Evolutionary conservation across 2,797 vertebrate species (phyloP).

Genomic region (Scleropages formosus): DNA sequence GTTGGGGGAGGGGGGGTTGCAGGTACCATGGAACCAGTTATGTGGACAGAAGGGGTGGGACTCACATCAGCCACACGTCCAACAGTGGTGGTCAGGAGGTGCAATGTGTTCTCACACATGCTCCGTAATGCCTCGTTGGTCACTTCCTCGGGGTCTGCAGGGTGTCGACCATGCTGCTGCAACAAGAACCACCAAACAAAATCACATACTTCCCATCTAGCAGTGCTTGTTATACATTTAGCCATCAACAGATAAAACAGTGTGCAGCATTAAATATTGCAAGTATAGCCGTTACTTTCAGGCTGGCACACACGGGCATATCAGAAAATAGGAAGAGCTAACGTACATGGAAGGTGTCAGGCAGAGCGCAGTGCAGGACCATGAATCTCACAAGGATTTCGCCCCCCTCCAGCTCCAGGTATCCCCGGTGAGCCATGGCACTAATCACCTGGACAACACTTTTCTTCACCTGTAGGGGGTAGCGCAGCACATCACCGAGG

Average conservation of each 20-base stretch:
- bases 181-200: background rate
- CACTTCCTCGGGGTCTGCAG: slow-evolving; percentile 70
- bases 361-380: slow-evolving; percentile 82
- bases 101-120: slow-evolving; percentile 84
- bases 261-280: no score
- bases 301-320: no score
- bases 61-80: slow-evolving; percentile 80
- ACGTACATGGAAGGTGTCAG: slow-evolving; percentile 59
- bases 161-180: slow-evolving; percentile 58
- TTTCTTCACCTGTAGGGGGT: slow-evolving; percentile 77
- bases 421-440: slow-evolving; percentile 92
- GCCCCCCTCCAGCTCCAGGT: slow-evolving; percentile 86
- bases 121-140: slow-evolving; percentile 73
- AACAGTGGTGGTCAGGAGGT: slow-evolving; percentile 88
- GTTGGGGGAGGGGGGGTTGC: no score
- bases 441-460: slow-evolving; percentile 87
- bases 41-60: background rate
- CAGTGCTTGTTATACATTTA: background rate
- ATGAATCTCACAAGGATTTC: slow-evolving; percentile 83
- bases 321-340: no score
- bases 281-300: no score
- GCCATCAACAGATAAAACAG: background rate
- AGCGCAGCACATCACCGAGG: background rate
- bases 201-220: background rate
- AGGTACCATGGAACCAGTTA: no score